Conservation (phyloP, 2,888 invertebrate genomes). For the Caenorhabditis sulstoni region DNA sequence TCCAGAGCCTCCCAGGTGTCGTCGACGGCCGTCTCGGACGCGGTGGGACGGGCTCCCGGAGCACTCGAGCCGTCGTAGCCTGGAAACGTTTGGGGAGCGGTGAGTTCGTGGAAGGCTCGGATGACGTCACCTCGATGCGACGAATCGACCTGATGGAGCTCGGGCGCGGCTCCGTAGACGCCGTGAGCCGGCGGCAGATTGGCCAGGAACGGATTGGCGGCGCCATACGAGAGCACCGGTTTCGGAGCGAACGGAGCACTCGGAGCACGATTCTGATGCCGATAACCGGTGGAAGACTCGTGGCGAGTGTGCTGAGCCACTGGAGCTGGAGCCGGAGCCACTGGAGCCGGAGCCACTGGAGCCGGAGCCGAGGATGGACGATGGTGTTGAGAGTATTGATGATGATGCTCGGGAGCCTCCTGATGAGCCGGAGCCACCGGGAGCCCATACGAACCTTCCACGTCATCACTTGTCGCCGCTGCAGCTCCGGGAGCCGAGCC, state of each 20-base stretch:
- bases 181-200: constrained; percentile 47
- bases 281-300: too few relatives aligned
- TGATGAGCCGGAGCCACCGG: neutral
- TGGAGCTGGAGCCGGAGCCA: constrained; percentile 14
- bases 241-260: constrained; percentile 24
- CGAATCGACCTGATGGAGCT: constrained; percentile 9
- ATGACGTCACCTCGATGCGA: constrained; percentile 42
- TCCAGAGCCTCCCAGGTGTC: constrained; percentile 55
- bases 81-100: constrained; percentile 15
- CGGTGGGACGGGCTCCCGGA: constrained; percentile 19
- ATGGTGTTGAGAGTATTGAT: neutral
- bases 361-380: neutral
- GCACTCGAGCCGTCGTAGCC: constrained; percentile 41
- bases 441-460: neutral
- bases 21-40: constrained; percentile 23
- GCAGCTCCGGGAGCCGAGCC: constrained; percentile 4
- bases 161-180: constrained; percentile 37
- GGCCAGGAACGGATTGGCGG: constrained; percentile 49
- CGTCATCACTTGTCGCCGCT: neutral
- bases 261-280: neutral
- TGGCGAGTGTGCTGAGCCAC: too few relatives aligned
- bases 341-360: too few relatives aligned
- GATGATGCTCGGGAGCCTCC: neutral
- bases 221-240: constrained; percentile 45
- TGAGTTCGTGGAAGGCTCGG: constrained; percentile 34